Evolutionary conservation across 2,797 vertebrate genomes (phyloP).

Genomic region (Anguilla pacifica): DNA sequence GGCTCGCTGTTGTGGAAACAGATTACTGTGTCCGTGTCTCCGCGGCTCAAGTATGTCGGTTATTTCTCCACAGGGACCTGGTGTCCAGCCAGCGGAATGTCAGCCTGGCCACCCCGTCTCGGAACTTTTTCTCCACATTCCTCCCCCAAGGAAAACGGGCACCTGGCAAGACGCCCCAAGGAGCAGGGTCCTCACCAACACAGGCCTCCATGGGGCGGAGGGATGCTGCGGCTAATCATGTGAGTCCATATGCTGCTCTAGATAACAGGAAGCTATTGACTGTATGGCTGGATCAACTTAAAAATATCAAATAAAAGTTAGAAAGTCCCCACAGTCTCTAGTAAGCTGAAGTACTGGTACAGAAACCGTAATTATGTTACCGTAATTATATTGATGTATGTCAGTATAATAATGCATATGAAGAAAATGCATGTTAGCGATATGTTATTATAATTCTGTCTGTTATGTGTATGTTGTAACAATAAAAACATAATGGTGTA

Average conservation of each 20-base stretch:
- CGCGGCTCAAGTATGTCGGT: conserved; percentile 27
- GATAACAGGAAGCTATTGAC: neutral
- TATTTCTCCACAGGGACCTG: conserved; percentile 77
- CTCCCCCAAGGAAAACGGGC: conserved; percentile 85
- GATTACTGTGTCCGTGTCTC: conserved; percentile 10
- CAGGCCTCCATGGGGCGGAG: conserved; percentile 78
- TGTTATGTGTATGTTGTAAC: neutral
- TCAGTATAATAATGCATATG: neutral
- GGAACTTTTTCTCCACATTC: conserved; percentile 89
- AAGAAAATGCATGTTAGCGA: neutral
- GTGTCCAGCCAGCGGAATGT: conserved; percentile 82
- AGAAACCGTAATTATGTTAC: neutral
- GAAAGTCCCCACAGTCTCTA: neutral
- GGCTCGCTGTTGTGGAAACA: neutral
- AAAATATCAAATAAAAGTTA: neutral
- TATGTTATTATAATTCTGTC: neutral
- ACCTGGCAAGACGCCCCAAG: conserved; percentile 66
- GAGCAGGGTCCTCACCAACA: conserved; percentile 69
- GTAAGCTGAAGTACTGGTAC: neutral
- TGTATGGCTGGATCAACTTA: neutral
- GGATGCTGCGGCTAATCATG: conserved; percentile 76
- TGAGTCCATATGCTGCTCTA: conserved; percentile 54
- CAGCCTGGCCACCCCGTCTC: conserved; percentile 76
- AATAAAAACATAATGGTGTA: neutral
- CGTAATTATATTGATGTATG: neutral